A percentile compares a stretch with the other conserved stretches of the same genome.
These are phyloP conservation scores for Momotus momota DNA, from an alignment of 2,797 vertebrate species.

Conservation along the genomic window DNA sequence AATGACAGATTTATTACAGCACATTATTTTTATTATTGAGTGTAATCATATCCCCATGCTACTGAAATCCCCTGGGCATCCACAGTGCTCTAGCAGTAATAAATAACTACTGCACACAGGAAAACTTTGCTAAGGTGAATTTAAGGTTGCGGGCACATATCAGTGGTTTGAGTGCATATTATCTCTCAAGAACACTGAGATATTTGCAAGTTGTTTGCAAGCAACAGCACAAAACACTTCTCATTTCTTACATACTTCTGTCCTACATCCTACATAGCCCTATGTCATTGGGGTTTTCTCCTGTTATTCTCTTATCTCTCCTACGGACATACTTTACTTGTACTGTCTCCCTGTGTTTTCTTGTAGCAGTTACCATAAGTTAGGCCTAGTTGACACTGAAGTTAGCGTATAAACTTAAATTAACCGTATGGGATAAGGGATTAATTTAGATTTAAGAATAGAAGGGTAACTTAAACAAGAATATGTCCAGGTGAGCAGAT, in stretches of 20 bases:
- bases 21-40: constrained; percentile 75
- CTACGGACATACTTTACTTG: not conserved
- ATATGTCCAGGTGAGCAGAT: not conserved
- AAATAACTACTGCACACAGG: constrained; percentile 52
- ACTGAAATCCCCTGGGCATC: constrained; percentile 58
- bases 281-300: not conserved
- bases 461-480: not conserved
- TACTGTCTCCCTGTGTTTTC: not conserved
- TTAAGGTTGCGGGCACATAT: constrained; percentile 57
- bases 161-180: constrained; percentile 24
- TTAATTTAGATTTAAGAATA: not conserved
- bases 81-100: constrained; percentile 44
- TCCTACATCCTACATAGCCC: fast-evolving
- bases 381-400: not conserved
- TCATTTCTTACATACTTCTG: not conserved
- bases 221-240: not conserved
- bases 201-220: constrained; percentile 16
- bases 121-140: constrained; percentile 61
- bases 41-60: constrained; percentile 66
- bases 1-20: constrained; percentile 80
- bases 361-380: not conserved
- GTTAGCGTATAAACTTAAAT: not conserved
- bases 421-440: not conserved
- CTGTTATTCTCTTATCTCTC: not conserved
- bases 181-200: constrained; percentile 27